Evolutionary conservation across 1,140 invertebrate species (phyloP), one percentile per base, ranked within the genome.

Genomic region (Nixonia krombeini): DNA sequence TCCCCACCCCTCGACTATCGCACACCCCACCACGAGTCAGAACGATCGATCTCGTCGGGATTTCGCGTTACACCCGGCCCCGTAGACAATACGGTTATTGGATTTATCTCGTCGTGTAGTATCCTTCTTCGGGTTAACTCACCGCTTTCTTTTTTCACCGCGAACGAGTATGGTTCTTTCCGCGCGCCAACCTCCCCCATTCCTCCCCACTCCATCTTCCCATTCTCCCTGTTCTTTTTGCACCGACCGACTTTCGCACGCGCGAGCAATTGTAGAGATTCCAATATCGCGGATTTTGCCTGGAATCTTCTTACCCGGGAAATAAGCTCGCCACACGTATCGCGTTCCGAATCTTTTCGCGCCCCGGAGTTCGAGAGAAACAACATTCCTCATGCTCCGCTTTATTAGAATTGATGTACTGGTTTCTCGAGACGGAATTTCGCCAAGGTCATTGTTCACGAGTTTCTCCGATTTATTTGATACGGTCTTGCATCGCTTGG

Each of bases 41-140:
- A 58, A 61, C 70, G 57, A 64, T 72, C 69, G 59, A 66, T 66
- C 57, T 58, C 52, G 47, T 41, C 31, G 23, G 66, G 61, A 62
- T 63, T 73, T 68, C 59, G 52, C 56, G 47, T 58, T 57, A 56
- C 58, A 28, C 47, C 52, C 28, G 40, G 52, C 53, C 35, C 50
- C 40, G 56, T 59, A 72, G 59, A 71, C 67, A 71, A 71, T 66
- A 64, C 64, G 64, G 64, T 72, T 72, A 68, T 72, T 72, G 59
- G 69, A 72, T 72, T 72, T 64, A 68, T 68, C 56, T 52, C 52
- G 26, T 41, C 49, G 52, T 62, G 56, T 59, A 58, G 56, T 59
- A 58, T 57, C 51, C 31, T 33, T 17, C 18, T 41, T 35, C 53
- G 31, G 51, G 45, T 42, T 61, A 62, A 56, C 63, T 52, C 38